Evolutionary conservation across 2,888 invertebrate genomes (phyloP), one percentile per base, ranked within the genome.

Genomic region (Lepas anatifera): DNA sequence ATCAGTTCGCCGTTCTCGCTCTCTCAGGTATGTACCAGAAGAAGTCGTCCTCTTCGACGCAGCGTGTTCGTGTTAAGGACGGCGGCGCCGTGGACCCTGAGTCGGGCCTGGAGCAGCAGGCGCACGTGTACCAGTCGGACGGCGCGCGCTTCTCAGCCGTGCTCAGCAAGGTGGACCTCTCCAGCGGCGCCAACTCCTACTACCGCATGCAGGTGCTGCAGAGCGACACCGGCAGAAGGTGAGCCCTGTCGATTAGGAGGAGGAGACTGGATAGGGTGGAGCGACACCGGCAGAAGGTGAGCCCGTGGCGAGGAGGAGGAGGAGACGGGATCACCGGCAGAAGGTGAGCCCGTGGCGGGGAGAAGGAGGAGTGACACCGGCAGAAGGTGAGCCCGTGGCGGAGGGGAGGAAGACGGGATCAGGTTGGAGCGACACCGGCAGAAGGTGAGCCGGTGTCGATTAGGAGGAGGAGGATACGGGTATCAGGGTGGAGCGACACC

Each of bases 51-150:
- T 32, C 58, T 29, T 72, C 70, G 29, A 73, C 68, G 68, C 71
- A 72, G 46, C 90, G 87, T 74, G 77, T 92, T 72, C 86, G 85
- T 71, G 80, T 93, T 27, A 92, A 93, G 79, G 87, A 87, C 70
- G 97, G 96, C 0, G 87, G 88, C 0, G 92, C 92, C 1, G 95
- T 99, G 1, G 98, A 99, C 81, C 95, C 96, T 0, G 93, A 92
- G 48, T 93, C 92, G 29, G 87, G 87, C 0, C 79, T 95, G 16
- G 89, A 87, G 71, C 86, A 91, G 75, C 79, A 80, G 4, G 89
- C 92, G 0, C 95, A 95, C 80, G 90, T 96, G 35, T 89, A 88
- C 78, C 82, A 83, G 69, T 79, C 72, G 35, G 78, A 39, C 75
- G 48, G 67, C 18, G 72, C 72, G 18, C 86, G 88, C 74, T 95